These are phyloP conservation scores for Cheirogaleus medius DNA, from an alignment of 2,113 vertebrate genomes.

Conservation along the genomic window DNA sequence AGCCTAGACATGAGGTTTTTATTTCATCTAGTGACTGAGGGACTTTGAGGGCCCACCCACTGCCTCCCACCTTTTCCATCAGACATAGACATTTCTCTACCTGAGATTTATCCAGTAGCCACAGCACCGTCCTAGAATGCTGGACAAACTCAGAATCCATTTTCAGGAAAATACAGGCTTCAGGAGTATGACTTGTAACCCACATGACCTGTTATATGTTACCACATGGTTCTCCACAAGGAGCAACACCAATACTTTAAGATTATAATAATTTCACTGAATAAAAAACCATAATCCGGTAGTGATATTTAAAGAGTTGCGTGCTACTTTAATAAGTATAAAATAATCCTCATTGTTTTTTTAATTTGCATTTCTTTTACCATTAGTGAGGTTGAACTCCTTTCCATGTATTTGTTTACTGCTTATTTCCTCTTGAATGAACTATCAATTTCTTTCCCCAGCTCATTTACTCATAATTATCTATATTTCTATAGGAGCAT, in stretches of 20 bases:
- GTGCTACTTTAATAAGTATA: not conserved
- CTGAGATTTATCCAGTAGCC: not conserved
- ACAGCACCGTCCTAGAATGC: not conserved
- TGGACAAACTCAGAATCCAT: not conserved
- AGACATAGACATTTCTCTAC: not conserved
- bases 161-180: not conserved
- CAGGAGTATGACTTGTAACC: not conserved
- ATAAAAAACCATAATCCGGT: not conserved
- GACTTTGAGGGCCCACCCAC: not conserved
- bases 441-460: not conserved
- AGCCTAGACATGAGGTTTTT: not conserved
- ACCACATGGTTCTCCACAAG: not conserved
- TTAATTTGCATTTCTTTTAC: conserved; percentile 34
- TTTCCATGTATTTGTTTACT: conserved; percentile 29
- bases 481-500: not conserved
- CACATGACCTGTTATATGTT: not conserved
- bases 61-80: not conserved
- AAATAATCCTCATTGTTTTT: not conserved
- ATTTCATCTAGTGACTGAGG: not conserved
- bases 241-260: not conserved
- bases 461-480: conserved; percentile 22
- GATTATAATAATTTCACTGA: not conserved
- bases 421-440: conserved; percentile 14
- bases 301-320: not conserved
- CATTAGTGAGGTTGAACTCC: not conserved